Conservation (phyloP, 2,888 invertebrate genomes). For the Scrobipalpa atriplicella region DNA sequence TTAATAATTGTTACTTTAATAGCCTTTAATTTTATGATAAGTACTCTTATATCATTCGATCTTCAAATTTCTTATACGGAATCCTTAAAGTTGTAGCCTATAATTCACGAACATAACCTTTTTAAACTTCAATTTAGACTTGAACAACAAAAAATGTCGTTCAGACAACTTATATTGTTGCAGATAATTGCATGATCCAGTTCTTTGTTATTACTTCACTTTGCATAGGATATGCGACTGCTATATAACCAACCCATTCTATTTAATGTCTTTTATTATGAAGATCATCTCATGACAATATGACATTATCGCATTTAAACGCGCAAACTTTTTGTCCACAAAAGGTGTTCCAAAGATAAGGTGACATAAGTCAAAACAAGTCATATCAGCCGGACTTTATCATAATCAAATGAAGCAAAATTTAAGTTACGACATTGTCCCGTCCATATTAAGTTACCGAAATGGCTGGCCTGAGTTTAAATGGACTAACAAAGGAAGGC, state of each 20-base stretch:
- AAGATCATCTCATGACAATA: constrained; percentile 11
- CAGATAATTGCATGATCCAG: constrained; percentile 39
- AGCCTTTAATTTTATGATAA: background rate
- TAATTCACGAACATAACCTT: background rate
- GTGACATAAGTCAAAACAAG: constrained; percentile 13
- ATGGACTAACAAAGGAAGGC: constrained; percentile 76
- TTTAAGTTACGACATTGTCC: constrained; percentile 60
- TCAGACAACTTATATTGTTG: constrained; percentile 35
- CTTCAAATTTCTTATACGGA: background rate
- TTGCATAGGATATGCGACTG: constrained; percentile 46
- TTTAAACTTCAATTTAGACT: constrained; percentile 58
- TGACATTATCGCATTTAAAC: background rate
- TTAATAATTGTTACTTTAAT: background rate
- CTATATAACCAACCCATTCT: background rate
- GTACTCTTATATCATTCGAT: background rate
- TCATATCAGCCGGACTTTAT: constrained; percentile 41
- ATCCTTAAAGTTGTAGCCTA: background rate
- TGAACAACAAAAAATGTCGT: constrained; percentile 50
- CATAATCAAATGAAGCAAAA: constrained; percentile 67
- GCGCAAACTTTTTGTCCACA: background rate
- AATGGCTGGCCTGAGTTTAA: constrained; percentile 68
- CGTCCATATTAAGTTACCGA: constrained; percentile 66
- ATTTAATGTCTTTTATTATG: constrained; percentile 16
- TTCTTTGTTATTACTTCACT: constrained; percentile 55
- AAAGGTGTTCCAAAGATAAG: constrained; percentile 9